Base-by-base conservation (phyloP, 2,888 invertebrate genomes). In the Leptopilina drosophilae region DNA sequence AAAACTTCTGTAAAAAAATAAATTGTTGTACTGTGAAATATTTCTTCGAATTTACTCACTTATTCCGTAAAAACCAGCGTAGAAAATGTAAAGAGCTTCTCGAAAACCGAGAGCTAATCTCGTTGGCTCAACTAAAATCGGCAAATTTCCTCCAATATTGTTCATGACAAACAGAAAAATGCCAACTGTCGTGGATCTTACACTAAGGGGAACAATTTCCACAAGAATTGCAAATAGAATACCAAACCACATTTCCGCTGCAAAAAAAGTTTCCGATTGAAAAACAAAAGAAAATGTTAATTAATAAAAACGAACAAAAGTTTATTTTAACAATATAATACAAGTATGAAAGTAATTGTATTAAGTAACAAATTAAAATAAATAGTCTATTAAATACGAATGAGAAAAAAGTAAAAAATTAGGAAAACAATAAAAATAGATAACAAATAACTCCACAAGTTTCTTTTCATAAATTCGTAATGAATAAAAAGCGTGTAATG, bases 201-300 rank as follows among this genome's bases (percentile, higher is more conserved):
- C 94, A 7, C 95, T 94, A 69, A 96, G 88, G 0, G 97, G 97
- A 1, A 97, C 97, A 82, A 97, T 96, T 92, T 97, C 97, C 1
- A 98, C 97, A 3, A 98, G 93, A 88, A 97, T 96, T 4, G 97
- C 97, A 91, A 97, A 97, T 5, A 97, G 95, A 83, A 98, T 97
- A 75, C 97, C 97, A 92, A 97, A 97, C 97, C 97, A 98, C 97
- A 97, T 97, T 93, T 97, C 97, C 87, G 97, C 97, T 96, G 93
- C 11, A 93, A 93, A 40, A 33, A 66, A 40, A 15, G 8, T 20
- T 20, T 20, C 20, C 11, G 40, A 49, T 20, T 14, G 20, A 56
- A 42, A 14, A 56, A 53, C 9, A 64, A 42, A 42, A 1, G 42
- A 42, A 42, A 42, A 14, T 1, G 33, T 20, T 20, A 20, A 20